Percentiles rank a stretch among this genome's conserved stretches.
These are phyloP conservation scores for Poecilia gillii DNA, from an alignment of 2,797 vertebrate species.

Conservation along the genomic window DNA sequence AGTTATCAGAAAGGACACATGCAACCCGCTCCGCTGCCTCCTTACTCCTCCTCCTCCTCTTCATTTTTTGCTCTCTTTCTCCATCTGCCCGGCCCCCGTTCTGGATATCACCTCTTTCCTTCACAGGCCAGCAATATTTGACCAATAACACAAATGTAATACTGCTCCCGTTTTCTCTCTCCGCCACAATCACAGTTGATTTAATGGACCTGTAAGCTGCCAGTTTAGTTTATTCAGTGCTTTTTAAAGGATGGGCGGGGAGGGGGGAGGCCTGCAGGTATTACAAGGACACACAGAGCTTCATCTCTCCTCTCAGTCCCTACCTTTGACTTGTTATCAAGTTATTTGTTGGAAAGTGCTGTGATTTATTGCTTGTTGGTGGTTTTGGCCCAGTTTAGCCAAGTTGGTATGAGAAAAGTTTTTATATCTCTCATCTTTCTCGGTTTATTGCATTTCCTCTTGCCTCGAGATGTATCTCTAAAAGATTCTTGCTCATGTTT, in stretches of 20 bases:
- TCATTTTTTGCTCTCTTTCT: constrained; percentile 30
- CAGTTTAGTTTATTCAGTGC: constrained; percentile 64
- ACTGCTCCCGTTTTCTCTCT: constrained; percentile 50
- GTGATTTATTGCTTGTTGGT: constrained; percentile 67
- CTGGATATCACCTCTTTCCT: constrained; percentile 60
- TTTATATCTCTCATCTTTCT: constrained; percentile 47
- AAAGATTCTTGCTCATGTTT: constrained; percentile 34
- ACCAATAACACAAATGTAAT: constrained; percentile 76
- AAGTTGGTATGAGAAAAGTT: constrained; percentile 61
- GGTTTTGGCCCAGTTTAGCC: constrained; percentile 57
- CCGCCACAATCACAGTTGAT: constrained; percentile 56
- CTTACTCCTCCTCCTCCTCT: neutral
- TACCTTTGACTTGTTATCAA: constrained; percentile 50
- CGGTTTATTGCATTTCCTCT: constrained; percentile 51
- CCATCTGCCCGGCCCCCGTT: constrained; percentile 55
- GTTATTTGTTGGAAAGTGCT: constrained; percentile 64
- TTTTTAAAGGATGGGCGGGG: constrained; percentile 47
- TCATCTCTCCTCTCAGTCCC: constrained; percentile 46
- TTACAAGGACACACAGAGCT: constrained; percentile 48
- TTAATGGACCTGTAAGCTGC: constrained; percentile 72
- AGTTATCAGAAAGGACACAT: constrained; percentile 81
- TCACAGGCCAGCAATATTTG: constrained; percentile 61
- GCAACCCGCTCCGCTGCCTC: neutral
- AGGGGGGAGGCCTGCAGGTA: constrained; percentile 40
- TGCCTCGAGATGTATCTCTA: constrained; percentile 31